phyloP scores from a whole-genome alignment of 2,888 invertebrate genomes.

The Lamproptera curius region DNA sequence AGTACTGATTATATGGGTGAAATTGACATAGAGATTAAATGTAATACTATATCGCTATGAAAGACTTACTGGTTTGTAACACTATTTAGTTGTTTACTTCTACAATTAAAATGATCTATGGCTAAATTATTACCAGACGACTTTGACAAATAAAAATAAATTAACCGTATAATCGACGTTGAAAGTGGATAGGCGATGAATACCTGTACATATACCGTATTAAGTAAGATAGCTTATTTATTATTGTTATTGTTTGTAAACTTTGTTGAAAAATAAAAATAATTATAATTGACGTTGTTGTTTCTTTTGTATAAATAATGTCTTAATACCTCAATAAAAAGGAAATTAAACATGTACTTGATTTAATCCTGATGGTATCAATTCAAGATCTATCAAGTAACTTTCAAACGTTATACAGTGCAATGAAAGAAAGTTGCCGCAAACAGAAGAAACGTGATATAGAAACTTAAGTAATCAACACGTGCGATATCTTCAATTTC shows the following conservation, averaged over 20 bases:
- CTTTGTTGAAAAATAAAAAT: constrained; percentile 37
- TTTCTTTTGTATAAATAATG: background rate
- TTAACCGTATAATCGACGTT: constrained; percentile 21
- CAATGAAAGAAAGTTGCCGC: constrained; percentile 21
- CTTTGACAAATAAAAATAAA: background rate
- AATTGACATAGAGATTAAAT: constrained; percentile 33
- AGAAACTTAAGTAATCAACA: constrained; percentile 47
- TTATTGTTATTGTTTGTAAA: constrained; percentile 43
- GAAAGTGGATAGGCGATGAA: constrained; percentile 47
- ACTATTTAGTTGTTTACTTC: constrained; percentile 54
- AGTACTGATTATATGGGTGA: constrained; percentile 36
- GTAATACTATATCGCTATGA: constrained; percentile 39
- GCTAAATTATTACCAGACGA: background rate
- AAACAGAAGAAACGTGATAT: constrained; percentile 42
- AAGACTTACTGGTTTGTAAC: constrained; percentile 35
- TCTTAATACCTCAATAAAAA: background rate
- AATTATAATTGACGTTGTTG: constrained; percentile 4
- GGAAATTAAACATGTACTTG: background rate
- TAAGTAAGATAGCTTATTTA: constrained; percentile 60
- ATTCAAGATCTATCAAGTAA: constrained; percentile 11
- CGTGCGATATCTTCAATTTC: constrained; percentile 48
- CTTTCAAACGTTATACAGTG: constrained; percentile 19
- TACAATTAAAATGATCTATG: constrained; percentile 14
- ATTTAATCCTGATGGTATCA: constrained; percentile 1
- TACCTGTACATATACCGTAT: constrained; percentile 62